A percentile compares a stretch with the other conserved stretches of the same genome.
These are phyloP conservation scores for Mormyrus proboscirostris DNA, from an alignment of 2,797 vertebrate genomes.

Conservation along the genomic window DNA sequence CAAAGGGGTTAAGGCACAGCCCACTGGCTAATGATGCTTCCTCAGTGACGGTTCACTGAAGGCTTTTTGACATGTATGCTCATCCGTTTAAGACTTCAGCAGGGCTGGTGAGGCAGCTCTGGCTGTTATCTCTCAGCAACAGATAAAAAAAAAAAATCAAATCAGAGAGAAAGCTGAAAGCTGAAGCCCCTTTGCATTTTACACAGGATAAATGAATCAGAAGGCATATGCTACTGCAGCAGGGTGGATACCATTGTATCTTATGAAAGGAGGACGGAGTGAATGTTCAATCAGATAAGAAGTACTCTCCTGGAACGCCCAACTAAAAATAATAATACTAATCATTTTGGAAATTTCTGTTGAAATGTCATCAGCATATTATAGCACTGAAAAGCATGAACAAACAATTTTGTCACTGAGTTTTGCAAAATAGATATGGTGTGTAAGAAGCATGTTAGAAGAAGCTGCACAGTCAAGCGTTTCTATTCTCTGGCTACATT, in stretches of 20 bases:
- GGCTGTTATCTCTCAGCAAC: conserved; percentile 17
- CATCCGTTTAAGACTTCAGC: conserved; percentile 19
- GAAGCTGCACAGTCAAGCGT: background rate
- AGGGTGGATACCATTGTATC: conserved; percentile 1
- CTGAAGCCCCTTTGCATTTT: conserved; percentile 8
- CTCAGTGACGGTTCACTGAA: conserved; percentile 12
- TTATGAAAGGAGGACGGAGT: background rate
- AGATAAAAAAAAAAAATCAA: conserved; percentile 18
- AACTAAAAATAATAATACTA: background rate
- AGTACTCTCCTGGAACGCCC: background rate
- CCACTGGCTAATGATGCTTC: background rate
- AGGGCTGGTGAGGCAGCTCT: background rate
- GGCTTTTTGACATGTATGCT: conserved; percentile 12
- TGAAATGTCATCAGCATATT: background rate
- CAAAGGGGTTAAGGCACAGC: background rate
- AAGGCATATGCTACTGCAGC: background rate
- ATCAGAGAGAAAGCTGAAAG: conserved; percentile 10
- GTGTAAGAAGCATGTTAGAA: background rate
- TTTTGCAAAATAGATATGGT: background rate
- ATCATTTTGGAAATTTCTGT: background rate
- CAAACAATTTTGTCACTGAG: background rate
- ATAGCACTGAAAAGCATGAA: background rate
- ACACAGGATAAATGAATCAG: background rate
- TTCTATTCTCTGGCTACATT: background rate
- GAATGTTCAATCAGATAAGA: conserved; percentile 8